Evolutionary conservation across 2,888 invertebrate genomes (phyloP).

Genomic region (Synergus japonicus): DNA sequence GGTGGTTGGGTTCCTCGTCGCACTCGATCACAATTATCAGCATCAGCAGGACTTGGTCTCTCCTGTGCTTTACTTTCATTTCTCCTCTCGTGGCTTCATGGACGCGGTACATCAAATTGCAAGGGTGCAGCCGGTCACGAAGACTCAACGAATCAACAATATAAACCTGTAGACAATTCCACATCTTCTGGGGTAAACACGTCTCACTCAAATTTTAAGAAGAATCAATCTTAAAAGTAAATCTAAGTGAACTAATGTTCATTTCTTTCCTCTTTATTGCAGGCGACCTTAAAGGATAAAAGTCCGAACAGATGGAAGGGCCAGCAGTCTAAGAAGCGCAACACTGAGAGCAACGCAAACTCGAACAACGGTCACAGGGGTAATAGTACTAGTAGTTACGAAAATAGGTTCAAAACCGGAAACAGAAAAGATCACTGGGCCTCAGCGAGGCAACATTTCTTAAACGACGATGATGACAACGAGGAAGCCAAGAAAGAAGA

Average conservation of each 20-base stretch:
- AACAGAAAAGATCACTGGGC: constrained; percentile 75
- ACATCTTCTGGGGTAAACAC: constrained; percentile 72
- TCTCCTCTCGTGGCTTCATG: constrained; percentile 73
- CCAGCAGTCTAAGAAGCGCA: constrained; percentile 66
- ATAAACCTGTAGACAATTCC: constrained; percentile 75
- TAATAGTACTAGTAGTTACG: constrained; percentile 63
- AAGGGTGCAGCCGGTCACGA: constrained; percentile 64
- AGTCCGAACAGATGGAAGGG: constrained; percentile 73
- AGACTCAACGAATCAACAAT: constrained; percentile 70
- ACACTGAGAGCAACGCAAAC: constrained; percentile 66
- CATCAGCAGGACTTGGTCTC: constrained; percentile 71
- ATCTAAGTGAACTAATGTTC: neutral
- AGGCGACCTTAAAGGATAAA: constrained; percentile 73
- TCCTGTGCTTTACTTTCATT: constrained; percentile 74
- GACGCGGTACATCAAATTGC: constrained; percentile 66
- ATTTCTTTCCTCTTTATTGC: constrained; percentile 37
- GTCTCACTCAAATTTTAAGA: neutral
- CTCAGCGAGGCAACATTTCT: constrained; percentile 72
- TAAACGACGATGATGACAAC: constrained; percentile 66
- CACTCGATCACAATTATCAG: constrained; percentile 83
- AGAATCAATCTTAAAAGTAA: neutral
- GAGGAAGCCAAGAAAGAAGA: constrained; percentile 64
- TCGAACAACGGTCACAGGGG: constrained; percentile 64
- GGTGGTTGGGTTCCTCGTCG: constrained; percentile 85
- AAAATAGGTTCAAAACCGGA: constrained; percentile 64